A percentile compares a stretch with the other conserved stretches of the same genome.
phyloP scores from a whole-genome alignment of 2,888 invertebrate species.

The Torymus tubicola region DNA sequence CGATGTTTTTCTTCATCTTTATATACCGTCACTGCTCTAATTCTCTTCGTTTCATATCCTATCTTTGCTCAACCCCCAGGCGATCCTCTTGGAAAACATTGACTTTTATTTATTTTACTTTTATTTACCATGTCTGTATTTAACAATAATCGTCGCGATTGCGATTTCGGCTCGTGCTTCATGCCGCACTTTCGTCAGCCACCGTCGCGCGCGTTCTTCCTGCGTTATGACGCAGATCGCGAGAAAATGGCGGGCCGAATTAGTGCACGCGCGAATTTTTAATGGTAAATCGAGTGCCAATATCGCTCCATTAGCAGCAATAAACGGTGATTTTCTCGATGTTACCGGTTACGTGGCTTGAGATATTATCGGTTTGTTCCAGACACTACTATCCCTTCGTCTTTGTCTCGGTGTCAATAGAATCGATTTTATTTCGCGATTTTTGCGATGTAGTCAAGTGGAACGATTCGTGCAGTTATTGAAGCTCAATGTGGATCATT shows the following conservation, averaged over 20 bases:
- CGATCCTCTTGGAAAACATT: conserved; percentile 1
- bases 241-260: conserved; percentile 1
- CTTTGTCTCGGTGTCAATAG: too few relatives aligned
- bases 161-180: not conserved
- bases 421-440: too few relatives aligned
- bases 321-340: too few relatives aligned
- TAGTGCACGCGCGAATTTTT: conserved; percentile 6
- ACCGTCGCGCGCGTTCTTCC: not conserved
- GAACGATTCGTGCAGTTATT: too few relatives aligned
- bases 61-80: not conserved
- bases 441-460: too few relatives aligned
- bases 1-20: too few relatives aligned
- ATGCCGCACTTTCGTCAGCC: not conserved
- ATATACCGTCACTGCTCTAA: not conserved
- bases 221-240: not conserved
- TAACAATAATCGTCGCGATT: not conserved
- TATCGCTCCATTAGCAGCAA: not conserved
- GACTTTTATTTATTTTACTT: too few relatives aligned
- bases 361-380: too few relatives aligned
- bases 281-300: conserved; percentile 8
- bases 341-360: too few relatives aligned
- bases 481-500: too few relatives aligned
- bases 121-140: conserved; percentile 13
- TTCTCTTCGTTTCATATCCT: not conserved
- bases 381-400: too few relatives aligned